A percentile compares a stretch with the other conserved stretches of the same genome.
phyloP scores from a whole-genome alignment of 2,888 invertebrate species.

The Leucania comma region DNA sequence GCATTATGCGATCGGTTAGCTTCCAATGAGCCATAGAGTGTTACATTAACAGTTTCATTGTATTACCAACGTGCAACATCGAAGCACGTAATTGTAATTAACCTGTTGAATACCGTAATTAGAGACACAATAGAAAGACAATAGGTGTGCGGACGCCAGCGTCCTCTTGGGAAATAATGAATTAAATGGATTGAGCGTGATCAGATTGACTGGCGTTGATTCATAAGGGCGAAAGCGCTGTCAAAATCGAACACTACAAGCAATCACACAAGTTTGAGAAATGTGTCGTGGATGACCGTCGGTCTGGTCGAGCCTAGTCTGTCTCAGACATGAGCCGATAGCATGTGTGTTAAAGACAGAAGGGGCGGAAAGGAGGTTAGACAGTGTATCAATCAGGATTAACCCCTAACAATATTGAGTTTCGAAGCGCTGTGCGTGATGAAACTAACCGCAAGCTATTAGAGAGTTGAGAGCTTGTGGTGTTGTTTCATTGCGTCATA shows the following conservation, averaged over 20 bases:
- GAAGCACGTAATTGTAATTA: too few relatives aligned
- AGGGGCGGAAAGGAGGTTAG: too few relatives aligned
- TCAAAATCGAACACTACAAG: not conserved
- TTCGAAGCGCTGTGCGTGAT: not conserved
- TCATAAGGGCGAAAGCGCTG: not conserved
- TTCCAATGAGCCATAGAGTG: too few relatives aligned
- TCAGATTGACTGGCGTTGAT: not conserved
- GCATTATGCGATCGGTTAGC: not conserved
- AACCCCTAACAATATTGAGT: conserved; percentile 1
- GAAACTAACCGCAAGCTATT: not conserved
- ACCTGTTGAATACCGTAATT: too few relatives aligned
- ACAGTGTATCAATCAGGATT: not conserved
- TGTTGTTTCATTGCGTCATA: not conserved
- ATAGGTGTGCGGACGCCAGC: too few relatives aligned
- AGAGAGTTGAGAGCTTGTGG: not conserved
- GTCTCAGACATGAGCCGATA: not conserved
- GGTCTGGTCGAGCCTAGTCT: not conserved
- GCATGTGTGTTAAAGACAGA: not conserved
- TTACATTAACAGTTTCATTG: not conserved
- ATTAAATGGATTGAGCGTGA: not conserved
- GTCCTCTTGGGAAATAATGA: too few relatives aligned
- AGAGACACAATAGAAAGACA: too few relatives aligned
- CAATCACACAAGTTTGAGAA: too few relatives aligned
- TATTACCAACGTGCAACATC: not conserved
- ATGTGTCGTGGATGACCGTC: not conserved